Evolutionary conservation across 2,888 invertebrate genomes (phyloP).

Genomic region (Cylindroiulus punctatus): DNA sequence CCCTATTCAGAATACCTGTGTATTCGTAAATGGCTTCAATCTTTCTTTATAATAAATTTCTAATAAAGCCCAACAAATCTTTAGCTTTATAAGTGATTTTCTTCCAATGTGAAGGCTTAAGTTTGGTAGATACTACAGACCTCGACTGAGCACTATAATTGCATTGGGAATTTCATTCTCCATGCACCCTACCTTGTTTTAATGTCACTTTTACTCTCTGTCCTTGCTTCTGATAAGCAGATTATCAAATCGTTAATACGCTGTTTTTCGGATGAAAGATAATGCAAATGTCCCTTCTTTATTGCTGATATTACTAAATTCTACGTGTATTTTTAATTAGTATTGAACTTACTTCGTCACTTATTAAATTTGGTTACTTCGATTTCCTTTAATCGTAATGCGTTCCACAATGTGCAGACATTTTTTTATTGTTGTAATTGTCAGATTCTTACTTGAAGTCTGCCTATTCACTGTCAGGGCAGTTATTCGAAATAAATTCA

Average conservation of each 20-base stretch:
- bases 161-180: background rate
- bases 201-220: conserved; percentile 13
- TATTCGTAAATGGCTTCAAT: background rate
- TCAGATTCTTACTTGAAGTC: too few relatives aligned
- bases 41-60: conserved; percentile 43
- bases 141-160: background rate
- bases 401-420: too few relatives aligned
- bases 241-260: background rate
- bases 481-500: too few relatives aligned
- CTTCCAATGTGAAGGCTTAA: background rate
- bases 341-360: background rate
- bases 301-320: background rate
- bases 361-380: too few relatives aligned
- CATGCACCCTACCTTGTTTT: background rate
- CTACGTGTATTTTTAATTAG: background rate
- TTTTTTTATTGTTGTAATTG: too few relatives aligned
- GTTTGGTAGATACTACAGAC: background rate
- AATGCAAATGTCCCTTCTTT: background rate
- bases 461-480: too few relatives aligned
- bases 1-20: too few relatives aligned
- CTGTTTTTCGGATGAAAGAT: too few relatives aligned
- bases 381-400: too few relatives aligned
- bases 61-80: conserved; percentile 35
- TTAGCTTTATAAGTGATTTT: conserved; percentile 15
- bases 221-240: background rate